phyloP scores from a whole-genome alignment of 2,888 invertebrate genomes.

The Palloptera scutellata region DNA sequence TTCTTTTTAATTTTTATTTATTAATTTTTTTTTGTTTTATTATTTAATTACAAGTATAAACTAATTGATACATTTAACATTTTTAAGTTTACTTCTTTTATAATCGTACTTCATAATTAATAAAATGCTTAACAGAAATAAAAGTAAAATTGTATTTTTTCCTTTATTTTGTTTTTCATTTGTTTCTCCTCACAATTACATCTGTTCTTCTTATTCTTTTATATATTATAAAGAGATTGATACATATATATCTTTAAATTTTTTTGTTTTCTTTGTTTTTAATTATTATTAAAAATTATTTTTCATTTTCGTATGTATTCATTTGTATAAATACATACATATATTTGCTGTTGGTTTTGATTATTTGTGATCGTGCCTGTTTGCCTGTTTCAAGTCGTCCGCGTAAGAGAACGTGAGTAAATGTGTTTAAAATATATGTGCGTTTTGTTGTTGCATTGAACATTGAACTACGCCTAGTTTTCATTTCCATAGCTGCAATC shows the following conservation, averaged over 20 bases:
- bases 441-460: no score
- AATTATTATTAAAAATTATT: background rate
- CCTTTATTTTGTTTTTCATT: background rate
- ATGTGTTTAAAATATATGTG: no score
- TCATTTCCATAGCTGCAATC: no score
- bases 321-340: slow-evolving; percentile 3
- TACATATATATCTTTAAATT: background rate
- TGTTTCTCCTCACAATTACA: background rate
- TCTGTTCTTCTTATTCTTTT: slow-evolving; percentile 7
- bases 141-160: background rate
- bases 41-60: slow-evolving; percentile 1
- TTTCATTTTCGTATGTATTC: background rate
- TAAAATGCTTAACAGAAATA: background rate
- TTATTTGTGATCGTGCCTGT: no score
- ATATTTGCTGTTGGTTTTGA: no score
- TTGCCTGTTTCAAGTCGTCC: no score
- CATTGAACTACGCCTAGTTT: no score
- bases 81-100: background rate
- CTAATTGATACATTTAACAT: background rate
- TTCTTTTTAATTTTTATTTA: no score
- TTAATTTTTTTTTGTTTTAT: background rate
- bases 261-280: background rate
- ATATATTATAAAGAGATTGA: background rate
- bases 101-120: no score
- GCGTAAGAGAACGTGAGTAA: no score